A percentile compares a stretch with the other conserved stretches of the same genome.
phyloP scores from a whole-genome alignment of 2,113 vertebrate species.

The Eulemur rufifrons region DNA sequence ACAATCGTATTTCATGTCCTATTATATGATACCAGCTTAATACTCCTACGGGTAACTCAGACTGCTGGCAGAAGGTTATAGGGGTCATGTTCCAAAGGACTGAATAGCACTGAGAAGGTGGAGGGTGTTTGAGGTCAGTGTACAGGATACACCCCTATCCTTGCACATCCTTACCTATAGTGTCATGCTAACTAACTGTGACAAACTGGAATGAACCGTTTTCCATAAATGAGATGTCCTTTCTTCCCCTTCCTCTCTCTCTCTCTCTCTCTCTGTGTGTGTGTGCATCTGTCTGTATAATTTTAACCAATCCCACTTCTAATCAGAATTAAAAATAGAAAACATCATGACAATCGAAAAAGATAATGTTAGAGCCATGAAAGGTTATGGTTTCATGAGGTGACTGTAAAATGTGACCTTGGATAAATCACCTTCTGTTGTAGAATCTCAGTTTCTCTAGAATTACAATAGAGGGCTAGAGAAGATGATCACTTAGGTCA shows the following conservation, averaged over 20 bases:
- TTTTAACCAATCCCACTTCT: background rate
- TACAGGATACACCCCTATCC: rapidly evolving
- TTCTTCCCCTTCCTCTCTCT: background rate
- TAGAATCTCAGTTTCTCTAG: background rate
- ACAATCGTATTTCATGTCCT: no score
- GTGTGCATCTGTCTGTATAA: background rate
- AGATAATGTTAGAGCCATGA: background rate
- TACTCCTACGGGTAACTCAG: background rate
- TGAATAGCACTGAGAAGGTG: background rate
- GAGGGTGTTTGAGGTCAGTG: background rate
- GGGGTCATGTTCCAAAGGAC: background rate
- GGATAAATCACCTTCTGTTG: background rate
- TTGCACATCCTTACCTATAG: background rate
- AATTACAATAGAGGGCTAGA: rapidly evolving
- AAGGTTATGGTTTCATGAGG: no score
- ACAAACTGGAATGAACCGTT: background rate
- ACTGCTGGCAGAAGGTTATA: no score
- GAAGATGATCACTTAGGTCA: background rate
- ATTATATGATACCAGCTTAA: background rate
- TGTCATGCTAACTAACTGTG: background rate
- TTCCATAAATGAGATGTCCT: background rate
- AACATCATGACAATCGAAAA: background rate
- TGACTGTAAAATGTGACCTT: background rate
- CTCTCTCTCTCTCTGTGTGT: background rate
- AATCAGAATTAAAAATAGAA: background rate